phyloP scores from a whole-genome alignment of 1,140 invertebrate species.

The Nephila pilipes region DNA sequence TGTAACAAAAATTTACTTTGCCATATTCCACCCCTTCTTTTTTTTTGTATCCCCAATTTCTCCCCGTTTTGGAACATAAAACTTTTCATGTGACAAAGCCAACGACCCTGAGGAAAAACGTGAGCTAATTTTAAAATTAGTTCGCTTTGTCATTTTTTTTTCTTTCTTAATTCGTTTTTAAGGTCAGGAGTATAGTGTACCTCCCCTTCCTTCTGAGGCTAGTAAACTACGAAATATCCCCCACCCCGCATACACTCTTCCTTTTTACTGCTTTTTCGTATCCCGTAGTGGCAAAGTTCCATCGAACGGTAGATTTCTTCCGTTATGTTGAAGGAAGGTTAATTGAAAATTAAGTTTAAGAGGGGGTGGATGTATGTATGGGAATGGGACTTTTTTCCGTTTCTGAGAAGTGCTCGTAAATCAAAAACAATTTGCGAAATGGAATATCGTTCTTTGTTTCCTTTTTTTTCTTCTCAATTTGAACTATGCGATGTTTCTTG shows the following conservation, averaged over 20 bases:
- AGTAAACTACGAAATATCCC: not conserved
- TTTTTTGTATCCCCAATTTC: not conserved
- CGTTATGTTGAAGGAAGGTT: not conserved
- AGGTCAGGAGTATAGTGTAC: not conserved
- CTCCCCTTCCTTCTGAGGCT: not conserved
- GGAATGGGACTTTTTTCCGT: not conserved
- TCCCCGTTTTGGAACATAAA: constrained; percentile 36
- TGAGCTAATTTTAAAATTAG: constrained; percentile 52
- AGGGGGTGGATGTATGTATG: not conserved
- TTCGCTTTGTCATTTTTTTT: constrained; percentile 9
- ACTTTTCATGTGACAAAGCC: constrained; percentile 46
- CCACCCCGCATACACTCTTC: no score
- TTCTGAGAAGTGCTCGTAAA: not conserved
- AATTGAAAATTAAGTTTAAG: constrained; percentile 39
- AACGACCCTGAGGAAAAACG: constrained; percentile 31
- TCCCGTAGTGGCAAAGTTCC: not conserved
- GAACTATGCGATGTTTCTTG: not conserved
- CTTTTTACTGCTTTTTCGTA: constrained; percentile 14
- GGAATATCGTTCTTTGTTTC: not conserved
- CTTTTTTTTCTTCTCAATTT: not conserved
- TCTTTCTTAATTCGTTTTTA: not conserved
- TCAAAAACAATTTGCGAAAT: constrained; percentile 16
- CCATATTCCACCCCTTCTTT: not conserved
- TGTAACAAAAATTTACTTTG: constrained; percentile 10
- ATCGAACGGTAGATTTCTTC: not conserved